phyloP scores from a whole-genome alignment of 2,888 invertebrate species.

The Dryobota labecula region DNA sequence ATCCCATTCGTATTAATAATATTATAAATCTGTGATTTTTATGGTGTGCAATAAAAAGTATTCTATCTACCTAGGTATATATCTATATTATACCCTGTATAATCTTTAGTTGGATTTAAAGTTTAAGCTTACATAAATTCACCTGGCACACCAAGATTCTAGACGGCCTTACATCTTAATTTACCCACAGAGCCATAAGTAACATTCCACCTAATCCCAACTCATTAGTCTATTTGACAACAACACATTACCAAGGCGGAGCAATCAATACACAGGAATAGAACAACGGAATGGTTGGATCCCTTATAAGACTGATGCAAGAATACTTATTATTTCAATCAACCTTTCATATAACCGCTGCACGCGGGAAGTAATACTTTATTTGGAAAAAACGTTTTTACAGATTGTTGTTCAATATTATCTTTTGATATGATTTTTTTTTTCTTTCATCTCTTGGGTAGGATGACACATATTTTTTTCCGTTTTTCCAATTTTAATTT shows the following conservation, averaged over 20 bases:
- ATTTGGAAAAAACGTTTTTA: neutral
- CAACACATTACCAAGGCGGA: slow-evolving; percentile 12
- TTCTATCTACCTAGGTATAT: too few species aligned
- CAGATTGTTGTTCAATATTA: neutral
- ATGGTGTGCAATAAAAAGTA: too few species aligned
- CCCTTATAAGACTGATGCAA: neutral
- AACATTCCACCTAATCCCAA: slow-evolving; percentile 26
- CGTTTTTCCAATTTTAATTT: too few species aligned
- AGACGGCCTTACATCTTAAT: slow-evolving; percentile 20
- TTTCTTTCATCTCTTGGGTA: too few species aligned
- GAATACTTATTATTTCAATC: neutral
- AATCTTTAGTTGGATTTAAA: neutral
- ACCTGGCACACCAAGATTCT: neutral
- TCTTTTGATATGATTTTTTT: too few species aligned
- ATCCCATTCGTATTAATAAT: too few species aligned
- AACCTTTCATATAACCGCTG: neutral
- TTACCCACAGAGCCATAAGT: neutral
- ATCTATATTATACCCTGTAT: neutral
- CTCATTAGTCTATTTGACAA: slow-evolving; percentile 38
- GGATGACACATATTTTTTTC: too few species aligned
- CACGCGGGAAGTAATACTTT: neutral
- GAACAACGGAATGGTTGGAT: neutral
- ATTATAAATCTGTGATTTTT: too few species aligned
- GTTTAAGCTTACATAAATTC: neutral
- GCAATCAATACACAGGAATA: slow-evolving; percentile 17